A percentile compares a stretch with the other conserved stretches of the same genome.
These are phyloP conservation scores for Palythoa grandiflora DNA, from an alignment of 92 coral and sea anemone species.

Conservation along the genomic window DNA sequence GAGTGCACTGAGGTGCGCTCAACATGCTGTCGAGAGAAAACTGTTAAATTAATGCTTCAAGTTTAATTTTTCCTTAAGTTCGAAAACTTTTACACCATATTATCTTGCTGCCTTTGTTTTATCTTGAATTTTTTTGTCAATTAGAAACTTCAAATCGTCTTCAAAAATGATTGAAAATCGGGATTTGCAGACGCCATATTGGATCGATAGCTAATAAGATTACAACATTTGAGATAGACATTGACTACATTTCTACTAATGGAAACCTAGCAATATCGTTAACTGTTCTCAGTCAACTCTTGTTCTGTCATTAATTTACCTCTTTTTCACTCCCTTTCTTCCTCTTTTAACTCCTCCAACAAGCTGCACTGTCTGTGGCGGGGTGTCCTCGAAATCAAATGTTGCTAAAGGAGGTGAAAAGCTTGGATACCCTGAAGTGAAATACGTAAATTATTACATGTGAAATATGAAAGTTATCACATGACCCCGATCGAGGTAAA, in stretches of 20 bases:
- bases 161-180: not conserved
- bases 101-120: too few relatives aligned
- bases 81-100: not conserved
- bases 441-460: not conserved
- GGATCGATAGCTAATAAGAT: too few relatives aligned
- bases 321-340: conserved; percentile 75
- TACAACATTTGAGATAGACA: too few relatives aligned
- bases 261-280: not conserved
- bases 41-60: too few relatives aligned
- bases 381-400: conserved; percentile 88
- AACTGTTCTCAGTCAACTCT: not conserved
- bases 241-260: not conserved
- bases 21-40: too few relatives aligned
- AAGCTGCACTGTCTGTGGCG: conserved; percentile 50
- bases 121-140: too few relatives aligned
- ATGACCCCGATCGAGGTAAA: too few relatives aligned
- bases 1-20: too few relatives aligned
- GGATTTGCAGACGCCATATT: too few relatives aligned
- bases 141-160: too few relatives aligned
- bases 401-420: conserved; percentile 88
- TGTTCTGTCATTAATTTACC: conserved; percentile 54
- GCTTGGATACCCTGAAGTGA: conserved; percentile 76
- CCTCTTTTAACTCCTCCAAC: conserved; percentile 65
- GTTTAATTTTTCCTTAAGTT: too few relatives aligned
- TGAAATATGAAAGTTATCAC: not conserved